Evolutionary conservation across 2,113 vertebrate genomes (phyloP), one percentile per base, ranked within the genome.

Genomic region (Salvelinus fontinalis): DNA sequence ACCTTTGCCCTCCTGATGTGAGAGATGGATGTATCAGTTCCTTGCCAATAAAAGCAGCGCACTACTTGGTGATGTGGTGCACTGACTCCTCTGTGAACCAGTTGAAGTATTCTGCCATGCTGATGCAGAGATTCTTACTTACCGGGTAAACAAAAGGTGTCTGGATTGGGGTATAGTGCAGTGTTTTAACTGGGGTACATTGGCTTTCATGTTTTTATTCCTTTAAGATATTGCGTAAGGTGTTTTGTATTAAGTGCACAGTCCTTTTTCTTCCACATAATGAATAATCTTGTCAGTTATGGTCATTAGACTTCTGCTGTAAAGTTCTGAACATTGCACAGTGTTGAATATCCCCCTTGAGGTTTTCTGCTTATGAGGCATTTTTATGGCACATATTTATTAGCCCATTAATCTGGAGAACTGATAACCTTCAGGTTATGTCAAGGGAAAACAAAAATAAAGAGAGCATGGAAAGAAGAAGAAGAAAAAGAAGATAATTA

Each of bases 321-420:
- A 26, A 70, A 70, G 68, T 49, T 70, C 34, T 48, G 34, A 49
- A 13, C 68, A 70, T 49, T 48, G 26, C 68, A 20, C 16, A 70
- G 20, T 70, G 12, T 48, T 26, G 34, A 51, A 48, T 22, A 24
- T 29, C 20, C 12, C 51, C 34, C 44, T 34, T 49, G 39, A 49
- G 44, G 68, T 70, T 39, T 70, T 70, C 44, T 70, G 39, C 34
- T 70, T 26, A 49, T 13, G 5, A 70, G 8, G 1, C 44, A 70
- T 70, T 70, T 70, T 70, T 49, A 70, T 70, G 68, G n/a, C 34
- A 70, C 68, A 70, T 22, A 49, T 48, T 70, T 70, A 70, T 70
- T 48, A 29, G 68, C 44, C 68, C 44, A 70, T 70, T 70, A 70
- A 26, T 70, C 44, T 49, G 44, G 44, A 70, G 20, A 70, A 49